A percentile compares a stretch with the other conserved stretches of the same genome.
These are phyloP conservation scores for Pteropus rufus DNA, from an alignment of 2,797 vertebrate species.

Conservation along the genomic window DNA sequence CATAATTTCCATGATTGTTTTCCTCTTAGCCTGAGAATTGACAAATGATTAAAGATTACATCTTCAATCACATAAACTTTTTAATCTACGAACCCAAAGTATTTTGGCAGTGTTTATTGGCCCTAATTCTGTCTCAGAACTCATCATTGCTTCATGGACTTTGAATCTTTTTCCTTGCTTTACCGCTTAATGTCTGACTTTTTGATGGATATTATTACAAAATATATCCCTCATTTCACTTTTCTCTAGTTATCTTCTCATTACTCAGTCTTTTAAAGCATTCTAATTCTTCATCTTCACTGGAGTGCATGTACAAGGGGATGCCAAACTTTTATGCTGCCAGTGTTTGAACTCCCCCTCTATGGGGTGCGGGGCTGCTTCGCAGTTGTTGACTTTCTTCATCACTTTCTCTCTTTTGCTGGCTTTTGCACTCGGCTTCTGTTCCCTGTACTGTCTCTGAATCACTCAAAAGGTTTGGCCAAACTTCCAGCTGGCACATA, in stretches of 20 bases:
- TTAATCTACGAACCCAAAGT: not conserved
- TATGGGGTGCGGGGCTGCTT: fast-evolving
- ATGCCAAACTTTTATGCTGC: not conserved
- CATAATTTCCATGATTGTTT: not conserved
- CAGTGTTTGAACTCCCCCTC: not conserved
- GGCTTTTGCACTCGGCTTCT: not conserved
- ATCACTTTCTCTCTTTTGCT: not conserved
- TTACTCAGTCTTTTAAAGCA: not conserved
- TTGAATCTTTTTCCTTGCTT: constrained; percentile 7
- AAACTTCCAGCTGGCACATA: not conserved
- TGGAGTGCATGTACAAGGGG: not conserved
- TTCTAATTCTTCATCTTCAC: not conserved
- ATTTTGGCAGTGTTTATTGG: not conserved
- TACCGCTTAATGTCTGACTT: not conserved
- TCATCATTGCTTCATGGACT: not conserved
- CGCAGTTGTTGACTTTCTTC: not conserved
- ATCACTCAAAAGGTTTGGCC: not conserved
- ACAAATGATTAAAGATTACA: not conserved
- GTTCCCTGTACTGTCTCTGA: not conserved
- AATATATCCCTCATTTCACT: not conserved
- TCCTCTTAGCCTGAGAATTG: not conserved
- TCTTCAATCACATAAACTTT: not conserved
- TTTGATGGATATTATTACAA: not conserved
- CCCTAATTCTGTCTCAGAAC: not conserved
- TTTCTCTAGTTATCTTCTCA: not conserved